These are phyloP conservation scores for Eurosta solidaginis DNA, from an alignment of 1,140 invertebrate genomes.

Conservation along the genomic window DNA sequence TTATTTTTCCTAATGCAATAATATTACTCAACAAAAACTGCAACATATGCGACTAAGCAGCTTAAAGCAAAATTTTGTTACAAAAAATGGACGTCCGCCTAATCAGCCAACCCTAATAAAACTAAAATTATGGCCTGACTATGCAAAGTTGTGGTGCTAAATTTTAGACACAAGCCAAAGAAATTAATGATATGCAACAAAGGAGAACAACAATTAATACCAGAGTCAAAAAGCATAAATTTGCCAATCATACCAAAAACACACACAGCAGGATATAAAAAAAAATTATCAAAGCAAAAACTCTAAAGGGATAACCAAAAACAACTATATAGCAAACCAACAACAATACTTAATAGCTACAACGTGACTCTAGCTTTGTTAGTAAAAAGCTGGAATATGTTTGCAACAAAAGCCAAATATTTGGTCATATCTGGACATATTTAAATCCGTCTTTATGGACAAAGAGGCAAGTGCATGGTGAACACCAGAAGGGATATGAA, in stretches of 20 bases:
- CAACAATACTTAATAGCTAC: neutral
- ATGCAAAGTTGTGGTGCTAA: neutral
- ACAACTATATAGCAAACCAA: neutral
- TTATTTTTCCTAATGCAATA: neutral
- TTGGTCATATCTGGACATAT: constrained; percentile 29
- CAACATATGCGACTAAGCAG: constrained; percentile 29
- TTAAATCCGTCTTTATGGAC: constrained; percentile 27
- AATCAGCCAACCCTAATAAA: constrained; percentile 12
- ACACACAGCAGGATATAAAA: neutral
- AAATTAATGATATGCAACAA: neutral
- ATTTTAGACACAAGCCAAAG: neutral
- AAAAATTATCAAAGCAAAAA: neutral
- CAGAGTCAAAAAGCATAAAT: constrained; percentile 22
- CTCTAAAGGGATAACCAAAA: neutral
- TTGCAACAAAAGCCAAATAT: constrained; percentile 17
- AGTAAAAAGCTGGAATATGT: neutral
- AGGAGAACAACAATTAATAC: neutral
- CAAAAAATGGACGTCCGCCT: neutral
- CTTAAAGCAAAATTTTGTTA: constrained; percentile 1
- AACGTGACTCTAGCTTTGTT: neutral
- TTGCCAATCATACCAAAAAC: constrained; percentile 24
- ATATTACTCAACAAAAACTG: neutral
- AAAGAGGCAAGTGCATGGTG: neutral
- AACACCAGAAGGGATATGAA: neutral
- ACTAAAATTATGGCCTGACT: constrained; percentile 7